Conservation (phyloP, 2,888 invertebrate species). For the Epiblema foenella region DNA sequence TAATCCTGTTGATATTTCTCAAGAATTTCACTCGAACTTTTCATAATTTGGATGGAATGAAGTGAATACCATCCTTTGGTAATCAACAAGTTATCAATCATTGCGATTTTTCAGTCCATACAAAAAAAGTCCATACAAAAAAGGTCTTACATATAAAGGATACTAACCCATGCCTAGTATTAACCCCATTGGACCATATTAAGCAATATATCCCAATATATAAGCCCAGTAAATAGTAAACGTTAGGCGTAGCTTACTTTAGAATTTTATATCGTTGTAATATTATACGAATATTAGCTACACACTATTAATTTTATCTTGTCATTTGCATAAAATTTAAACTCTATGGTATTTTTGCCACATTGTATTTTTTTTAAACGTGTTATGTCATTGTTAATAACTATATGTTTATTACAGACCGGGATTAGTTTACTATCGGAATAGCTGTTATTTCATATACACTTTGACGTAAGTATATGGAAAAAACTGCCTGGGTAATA, state of each 20-base stretch:
- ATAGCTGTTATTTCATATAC: too few species aligned
- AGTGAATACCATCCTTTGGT: too few species aligned
- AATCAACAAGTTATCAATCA: neutral
- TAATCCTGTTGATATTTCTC: neutral
- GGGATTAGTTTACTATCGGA: too few species aligned
- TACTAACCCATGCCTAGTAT: constrained; percentile 65
- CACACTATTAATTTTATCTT: constrained; percentile 20
- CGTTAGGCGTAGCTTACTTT: constrained; percentile 77
- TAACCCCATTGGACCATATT: constrained; percentile 81
- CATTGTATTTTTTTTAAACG: too few species aligned
- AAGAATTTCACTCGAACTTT: neutral
- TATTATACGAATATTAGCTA: constrained; percentile 44
- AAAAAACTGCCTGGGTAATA: too few species aligned
- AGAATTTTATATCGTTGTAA: constrained; percentile 73
- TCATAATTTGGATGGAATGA: too few species aligned
- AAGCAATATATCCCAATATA: constrained; percentile 81
- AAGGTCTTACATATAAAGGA: constrained; percentile 15
- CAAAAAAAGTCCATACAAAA: constrained; percentile 2
- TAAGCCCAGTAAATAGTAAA: constrained; percentile 69
- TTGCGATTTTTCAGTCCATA: neutral
- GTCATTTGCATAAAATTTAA: too few species aligned
- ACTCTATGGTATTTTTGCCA: too few species aligned
- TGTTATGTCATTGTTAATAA: too few species aligned
- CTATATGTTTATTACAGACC: too few species aligned
- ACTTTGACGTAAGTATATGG: too few species aligned